Evolutionary conservation across 2,797 vertebrate species (phyloP).

Genomic region (Ispidina picta): DNA sequence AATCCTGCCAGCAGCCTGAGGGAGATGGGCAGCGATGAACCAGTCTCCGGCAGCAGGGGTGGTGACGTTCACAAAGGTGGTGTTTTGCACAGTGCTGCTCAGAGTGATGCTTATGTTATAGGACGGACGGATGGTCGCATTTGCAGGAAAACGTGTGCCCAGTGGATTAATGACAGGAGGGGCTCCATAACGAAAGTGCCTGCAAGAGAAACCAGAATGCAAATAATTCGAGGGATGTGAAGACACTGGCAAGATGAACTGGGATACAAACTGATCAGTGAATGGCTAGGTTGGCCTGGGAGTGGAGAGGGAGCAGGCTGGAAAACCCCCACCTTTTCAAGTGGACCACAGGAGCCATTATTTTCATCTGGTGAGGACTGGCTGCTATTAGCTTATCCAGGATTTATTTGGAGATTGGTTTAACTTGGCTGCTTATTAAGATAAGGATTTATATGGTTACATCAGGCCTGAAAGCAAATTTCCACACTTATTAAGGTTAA

Average conservation of each 20-base stretch:
- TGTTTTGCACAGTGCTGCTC: conserved; percentile 65
- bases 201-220: conserved; percentile 1
- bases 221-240: rapidly evolving
- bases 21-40: conserved; percentile 91
- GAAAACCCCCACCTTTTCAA: background rate
- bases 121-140: conserved; percentile 77
- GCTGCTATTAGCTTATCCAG: background rate
- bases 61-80: conserved; percentile 85
- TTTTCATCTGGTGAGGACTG: background rate
- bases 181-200: conserved; percentile 88
- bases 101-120: conserved; percentile 81
- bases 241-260: conserved; percentile 23
- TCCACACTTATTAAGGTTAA: background rate
- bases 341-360: background rate
- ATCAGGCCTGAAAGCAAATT: conserved; percentile 26
- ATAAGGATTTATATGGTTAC: conserved; percentile 24
- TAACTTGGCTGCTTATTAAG: conserved; percentile 30
- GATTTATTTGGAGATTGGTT: conserved; percentile 40
- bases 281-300: background rate
- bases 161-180: conserved; percentile 91
- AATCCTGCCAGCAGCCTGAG: conserved; percentile 89
- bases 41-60: conserved; percentile 88
- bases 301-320: background rate
- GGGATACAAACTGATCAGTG: background rate
- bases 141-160: conserved; percentile 81